Evolutionary conservation across 2,797 vertebrate species (phyloP), one percentile per base, ranked within the genome.

Genomic region (Sylvilagus floridanus): DNA sequence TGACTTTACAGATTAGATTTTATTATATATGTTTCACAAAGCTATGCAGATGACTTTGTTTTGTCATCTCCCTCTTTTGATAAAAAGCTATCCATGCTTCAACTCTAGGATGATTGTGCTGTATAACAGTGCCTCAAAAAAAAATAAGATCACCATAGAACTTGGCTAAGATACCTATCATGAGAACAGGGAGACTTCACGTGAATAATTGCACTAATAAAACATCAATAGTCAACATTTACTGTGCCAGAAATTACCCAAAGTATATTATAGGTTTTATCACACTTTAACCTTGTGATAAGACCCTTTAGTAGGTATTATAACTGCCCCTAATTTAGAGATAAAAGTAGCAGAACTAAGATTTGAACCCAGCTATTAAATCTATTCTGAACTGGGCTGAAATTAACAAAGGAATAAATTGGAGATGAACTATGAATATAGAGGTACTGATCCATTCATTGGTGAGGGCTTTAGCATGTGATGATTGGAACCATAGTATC

Each of bases 321-420:
- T 4, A 54, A 81, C 68, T 60, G 7, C 2, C 1, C 1, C 11
- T 35, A 22, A 72, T 60, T 90, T 73, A 66, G 71, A 94, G 60
- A 88, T 35, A 14, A 77, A 89, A 82, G 24, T 12, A 32, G 21
- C 62, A 87, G 92, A 88, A 93, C 16, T 16, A 92, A 28, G 35
- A 76, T 66, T 63, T 91, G 54, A 91, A 62, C 10, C 7, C 22
- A 83, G 30, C n/a, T 54, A 83, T 83, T 62, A 88, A 78, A 90
- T 16, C 13, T 88, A 19, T 72, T 73, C 26, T 78, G 22, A 77
- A 85, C 35, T 42, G n/a, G 22, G 24, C 30, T 72, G 73, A 90
- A 10, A 91, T 37, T 42, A 52, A 57, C 35, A 88, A n/a, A 86
- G 13, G 83, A 76, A n/a, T 63, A 88, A 57, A 62, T 13, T 83